Evolutionary conservation across 2,888 invertebrate genomes (phyloP), one percentile per base, ranked within the genome.

Genomic region (Eilema depressum): DNA sequence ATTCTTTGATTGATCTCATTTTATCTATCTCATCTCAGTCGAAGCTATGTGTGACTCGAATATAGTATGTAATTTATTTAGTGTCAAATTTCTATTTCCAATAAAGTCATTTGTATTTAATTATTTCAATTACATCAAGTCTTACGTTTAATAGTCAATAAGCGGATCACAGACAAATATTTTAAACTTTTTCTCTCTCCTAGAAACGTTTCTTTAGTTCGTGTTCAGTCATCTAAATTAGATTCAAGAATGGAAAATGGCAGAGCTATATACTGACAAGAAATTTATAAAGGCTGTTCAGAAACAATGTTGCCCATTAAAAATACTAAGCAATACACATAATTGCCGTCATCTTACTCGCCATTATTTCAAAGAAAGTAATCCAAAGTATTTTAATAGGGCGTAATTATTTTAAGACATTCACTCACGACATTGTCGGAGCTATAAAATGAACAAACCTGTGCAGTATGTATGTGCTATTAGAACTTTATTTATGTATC

Each of bases 251-350:
- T n/a, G 26, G 10, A 20, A 28, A 17, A 62, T 1, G 62, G 2
- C 23, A 63, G 14, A 10, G 5, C n/a, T n/a, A 33, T 62, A 12
- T 30, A 33, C n/a, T 62, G 23, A 62, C 23, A 62, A 17, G 14
- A 7, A 37, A 37, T 23, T 3, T 20, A 4, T 61, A n/a, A 33
- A 17, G 25, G 62, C 2, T 25, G 12, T 23, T 25, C 37, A 66
- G 59, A 37, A 56, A 37, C 17, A 57, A 66, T 25, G 26, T 66
- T 26, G 11, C 47, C 28, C 25, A 26, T 53, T n/a, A 53, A 64
- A 56, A 56, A 64, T 59, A 41, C 23, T 41, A 63, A 63, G 41
- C 17, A 63, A 41, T 41, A 62, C 59, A 26, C 30, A 63, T 63
- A 41, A 63, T 63, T 63, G 20, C 8, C 41, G 25, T 25, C 17